Evolutionary conservation across 2,797 vertebrate genomes (phyloP).

Genomic region (Galago senegalensis): DNA sequence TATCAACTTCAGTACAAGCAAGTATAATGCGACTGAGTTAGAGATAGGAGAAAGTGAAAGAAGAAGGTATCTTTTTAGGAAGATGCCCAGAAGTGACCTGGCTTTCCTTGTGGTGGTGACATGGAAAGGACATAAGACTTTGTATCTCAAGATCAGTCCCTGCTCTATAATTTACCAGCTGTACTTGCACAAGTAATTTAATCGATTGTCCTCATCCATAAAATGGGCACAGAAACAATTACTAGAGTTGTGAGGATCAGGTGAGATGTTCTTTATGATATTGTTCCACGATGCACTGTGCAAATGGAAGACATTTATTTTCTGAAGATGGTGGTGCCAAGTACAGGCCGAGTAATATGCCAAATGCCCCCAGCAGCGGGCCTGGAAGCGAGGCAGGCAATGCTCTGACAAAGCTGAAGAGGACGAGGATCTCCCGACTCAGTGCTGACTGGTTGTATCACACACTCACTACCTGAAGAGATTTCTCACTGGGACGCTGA

Average conservation of each 20-base stretch:
- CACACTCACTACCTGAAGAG: conserved; percentile 44
- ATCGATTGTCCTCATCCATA: conserved; percentile 42
- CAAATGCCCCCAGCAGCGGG: neutral
- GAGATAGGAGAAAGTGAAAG: conserved; percentile 36
- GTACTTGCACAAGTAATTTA: neutral
- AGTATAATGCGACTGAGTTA: neutral
- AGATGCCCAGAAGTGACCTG: conserved; percentile 35
- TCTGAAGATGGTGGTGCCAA: neutral
- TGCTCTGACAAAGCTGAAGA: neutral
- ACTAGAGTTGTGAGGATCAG: neutral
- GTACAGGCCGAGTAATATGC: neutral
- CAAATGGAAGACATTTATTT: conserved; percentile 12
- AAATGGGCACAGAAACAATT: conserved; percentile 42
- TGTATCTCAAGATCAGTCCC: neutral
- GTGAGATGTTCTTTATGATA: neutral
- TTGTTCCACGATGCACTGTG: neutral
- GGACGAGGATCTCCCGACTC: neutral
- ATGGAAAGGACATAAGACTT: neutral
- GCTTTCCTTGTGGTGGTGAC: neutral
- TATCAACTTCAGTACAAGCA: neutral
- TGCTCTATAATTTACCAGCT: neutral
- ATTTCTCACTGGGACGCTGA: conserved; percentile 68
- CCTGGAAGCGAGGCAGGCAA: neutral
- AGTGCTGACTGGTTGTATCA: neutral
- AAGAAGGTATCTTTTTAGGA: conserved; percentile 23